phyloP scores from a whole-genome alignment of 2,113 vertebrate species.

The Prionailurus bengalensis region DNA sequence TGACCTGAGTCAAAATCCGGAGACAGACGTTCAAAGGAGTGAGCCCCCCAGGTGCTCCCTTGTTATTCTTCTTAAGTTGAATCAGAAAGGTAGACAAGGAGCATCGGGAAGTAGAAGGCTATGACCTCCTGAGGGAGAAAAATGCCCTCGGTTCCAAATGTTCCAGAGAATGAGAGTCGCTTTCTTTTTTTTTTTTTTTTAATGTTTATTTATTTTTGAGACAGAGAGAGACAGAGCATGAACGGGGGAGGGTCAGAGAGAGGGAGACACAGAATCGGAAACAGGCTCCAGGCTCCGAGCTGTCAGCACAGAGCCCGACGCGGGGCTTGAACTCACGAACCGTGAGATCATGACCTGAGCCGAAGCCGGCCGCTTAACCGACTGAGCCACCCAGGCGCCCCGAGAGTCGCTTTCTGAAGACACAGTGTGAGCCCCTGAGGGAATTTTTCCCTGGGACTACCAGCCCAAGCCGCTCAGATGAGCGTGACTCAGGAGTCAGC shows the following conservation, averaged over 20 bases:
- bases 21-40: no score
- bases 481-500: neutral
- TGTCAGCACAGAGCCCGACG: no score
- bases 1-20: no score
- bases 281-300: no score
- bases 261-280: no score
- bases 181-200: no score
- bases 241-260: no score
- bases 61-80: neutral
- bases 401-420: neutral
- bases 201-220: no score
- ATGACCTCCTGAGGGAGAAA: neutral
- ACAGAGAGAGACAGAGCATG: no score
- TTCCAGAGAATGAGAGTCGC: neutral
- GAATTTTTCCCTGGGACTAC: neutral
- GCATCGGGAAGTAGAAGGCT: neutral
- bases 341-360: no score
- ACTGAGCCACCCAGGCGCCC: neutral
- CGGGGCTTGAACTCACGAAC: rapidly evolving
- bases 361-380: no score
- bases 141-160: neutral
- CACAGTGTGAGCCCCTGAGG: neutral
- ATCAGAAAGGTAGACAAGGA: neutral
- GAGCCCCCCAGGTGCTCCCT: no score
- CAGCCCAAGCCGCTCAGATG: neutral